These are phyloP conservation scores for Caenorhabditis imperialis DNA, from an alignment of 2,888 invertebrate genomes.

Conservation along the genomic window DNA sequence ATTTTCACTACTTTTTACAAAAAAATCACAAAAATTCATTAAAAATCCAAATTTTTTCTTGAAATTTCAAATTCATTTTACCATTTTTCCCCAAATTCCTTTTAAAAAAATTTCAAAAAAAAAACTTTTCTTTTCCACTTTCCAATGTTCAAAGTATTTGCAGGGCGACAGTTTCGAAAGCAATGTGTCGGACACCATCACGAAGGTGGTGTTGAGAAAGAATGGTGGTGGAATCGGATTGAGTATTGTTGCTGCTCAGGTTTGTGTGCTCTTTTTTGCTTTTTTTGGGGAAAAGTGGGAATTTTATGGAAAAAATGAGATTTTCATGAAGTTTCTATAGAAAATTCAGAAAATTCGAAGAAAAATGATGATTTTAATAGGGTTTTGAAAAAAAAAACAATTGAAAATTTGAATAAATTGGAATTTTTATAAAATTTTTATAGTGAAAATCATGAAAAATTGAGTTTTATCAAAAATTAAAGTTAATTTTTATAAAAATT, in stretches of 20 bases:
- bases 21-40: too few relatives aligned
- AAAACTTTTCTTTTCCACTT: too few relatives aligned
- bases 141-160: conserved; percentile 13
- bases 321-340: conserved; percentile 1
- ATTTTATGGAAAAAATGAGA: not conserved
- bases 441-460: too few relatives aligned
- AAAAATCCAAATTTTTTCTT: too few relatives aligned
- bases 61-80: too few relatives aligned
- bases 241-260: conserved; percentile 97
- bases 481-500: too few relatives aligned
- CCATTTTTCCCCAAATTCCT: too few relatives aligned
- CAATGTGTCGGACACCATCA: conserved; percentile 45
- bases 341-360: not conserved
- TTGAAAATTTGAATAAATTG: too few relatives aligned
- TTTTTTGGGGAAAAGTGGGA: not conserved
- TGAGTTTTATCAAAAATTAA: too few relatives aligned
- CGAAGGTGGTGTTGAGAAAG: conserved; percentile 81
- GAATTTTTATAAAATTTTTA: too few relatives aligned
- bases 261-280: conserved; percentile 77
- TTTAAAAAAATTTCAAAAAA: too few relatives aligned
- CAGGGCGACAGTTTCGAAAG: conserved; percentile 63
- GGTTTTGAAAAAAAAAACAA: not conserved
- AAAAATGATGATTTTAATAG: not conserved
- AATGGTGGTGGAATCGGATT: conserved; percentile 97
- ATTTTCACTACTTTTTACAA: too few relatives aligned